These are phyloP conservation scores for Scalopus aquaticus DNA, from an alignment of 2,113 vertebrate species.

Conservation along the genomic window DNA sequence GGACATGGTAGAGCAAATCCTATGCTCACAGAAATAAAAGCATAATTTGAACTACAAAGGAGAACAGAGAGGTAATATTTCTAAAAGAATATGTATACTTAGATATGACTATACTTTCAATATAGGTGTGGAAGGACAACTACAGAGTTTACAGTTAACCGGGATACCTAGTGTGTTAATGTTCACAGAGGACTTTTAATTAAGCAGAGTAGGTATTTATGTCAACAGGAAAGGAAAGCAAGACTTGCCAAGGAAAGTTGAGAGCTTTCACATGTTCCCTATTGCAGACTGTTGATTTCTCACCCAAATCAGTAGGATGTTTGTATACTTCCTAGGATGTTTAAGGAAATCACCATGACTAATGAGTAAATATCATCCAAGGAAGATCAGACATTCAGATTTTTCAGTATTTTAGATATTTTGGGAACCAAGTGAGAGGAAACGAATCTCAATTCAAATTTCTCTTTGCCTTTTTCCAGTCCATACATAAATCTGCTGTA, in stretches of 20 bases:
- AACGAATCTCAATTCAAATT: not conserved
- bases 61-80: not conserved
- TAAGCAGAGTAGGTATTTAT: conserved; percentile 56
- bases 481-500: not conserved
- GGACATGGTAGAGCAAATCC: not conserved
- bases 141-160: not conserved
- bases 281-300: not conserved
- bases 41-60: conserved; percentile 29
- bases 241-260: conserved; percentile 49
- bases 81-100: not conserved
- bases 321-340: not conserved
- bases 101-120: not conserved
- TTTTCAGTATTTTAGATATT: not conserved
- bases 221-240: conserved; percentile 62
- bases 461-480: not conserved
- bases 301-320: not conserved
- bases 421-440: conserved; percentile 21
- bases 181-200: conserved; percentile 63
- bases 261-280: conserved; percentile 28
- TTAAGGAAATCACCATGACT: not conserved
- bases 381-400: not conserved
- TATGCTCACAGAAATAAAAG: not conserved
- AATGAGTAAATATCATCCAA: not conserved
- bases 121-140: not conserved
- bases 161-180: conserved; percentile 36